Conservation (phyloP, 2,113 vertebrate species). For the Melanostigma gelatinosum region DNA sequence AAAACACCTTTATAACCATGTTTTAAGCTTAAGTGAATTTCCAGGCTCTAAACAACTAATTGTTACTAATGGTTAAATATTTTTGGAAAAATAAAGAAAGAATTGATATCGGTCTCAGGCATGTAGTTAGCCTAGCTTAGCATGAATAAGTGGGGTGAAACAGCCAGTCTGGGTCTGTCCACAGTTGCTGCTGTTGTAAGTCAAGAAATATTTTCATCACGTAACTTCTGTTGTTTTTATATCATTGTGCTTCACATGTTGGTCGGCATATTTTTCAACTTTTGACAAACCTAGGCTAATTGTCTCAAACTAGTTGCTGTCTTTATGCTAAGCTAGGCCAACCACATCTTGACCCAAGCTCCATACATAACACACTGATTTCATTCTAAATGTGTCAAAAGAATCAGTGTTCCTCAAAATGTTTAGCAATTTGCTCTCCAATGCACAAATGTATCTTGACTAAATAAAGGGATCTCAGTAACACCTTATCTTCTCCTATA, state of each 20-base stretch:
- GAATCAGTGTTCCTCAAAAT: neutral
- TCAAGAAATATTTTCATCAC: no score
- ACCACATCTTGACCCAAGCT: neutral
- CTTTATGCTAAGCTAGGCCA: neutral
- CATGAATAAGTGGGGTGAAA: neutral
- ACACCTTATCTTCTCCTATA: neutral
- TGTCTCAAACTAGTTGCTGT: neutral
- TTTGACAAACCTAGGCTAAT: neutral
- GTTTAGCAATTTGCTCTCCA: neutral
- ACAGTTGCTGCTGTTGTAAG: neutral
- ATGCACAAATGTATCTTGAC: neutral
- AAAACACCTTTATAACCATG: no score
- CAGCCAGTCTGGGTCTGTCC: neutral
- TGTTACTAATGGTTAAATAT: no score
- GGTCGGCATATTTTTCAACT: neutral
- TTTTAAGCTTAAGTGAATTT: no score
- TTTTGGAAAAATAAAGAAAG: no score
- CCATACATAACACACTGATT: neutral
- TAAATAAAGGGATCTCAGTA: neutral
- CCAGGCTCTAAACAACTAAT: no score
- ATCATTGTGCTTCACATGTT: neutral
- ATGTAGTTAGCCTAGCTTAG: neutral
- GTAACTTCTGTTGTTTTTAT: neutral
- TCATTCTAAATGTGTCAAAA: neutral
- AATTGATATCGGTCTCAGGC: neutral